Conservation (phyloP, 2,113 vertebrate species). For the Pelusios castaneus region DNA sequence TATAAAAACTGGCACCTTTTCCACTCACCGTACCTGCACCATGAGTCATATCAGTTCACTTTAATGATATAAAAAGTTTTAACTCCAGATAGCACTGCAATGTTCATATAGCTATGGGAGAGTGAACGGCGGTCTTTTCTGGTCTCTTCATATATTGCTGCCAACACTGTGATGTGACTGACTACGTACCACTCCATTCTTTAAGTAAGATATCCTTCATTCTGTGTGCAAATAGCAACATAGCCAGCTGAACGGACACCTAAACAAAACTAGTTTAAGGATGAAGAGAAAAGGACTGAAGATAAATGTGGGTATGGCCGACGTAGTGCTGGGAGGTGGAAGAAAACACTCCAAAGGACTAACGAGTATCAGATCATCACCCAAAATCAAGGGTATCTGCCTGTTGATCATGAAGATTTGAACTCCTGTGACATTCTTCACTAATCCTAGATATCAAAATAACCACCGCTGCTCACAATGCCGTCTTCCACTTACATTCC, state of each 20-base stretch:
- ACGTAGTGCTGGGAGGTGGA: neutral
- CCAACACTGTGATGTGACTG: neutral
- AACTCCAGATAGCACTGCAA: neutral
- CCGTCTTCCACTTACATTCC: neutral
- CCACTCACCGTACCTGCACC: neutral
- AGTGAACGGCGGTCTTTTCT: neutral
- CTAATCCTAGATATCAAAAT: neutral
- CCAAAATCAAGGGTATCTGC: neutral
- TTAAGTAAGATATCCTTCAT: fast-evolving
- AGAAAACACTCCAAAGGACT: neutral
- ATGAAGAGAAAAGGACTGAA: neutral
- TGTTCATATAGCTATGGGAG: neutral
- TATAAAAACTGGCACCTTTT: conserved; percentile 16
- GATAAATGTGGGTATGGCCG: neutral
- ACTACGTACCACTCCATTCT: neutral
- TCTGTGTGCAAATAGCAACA: neutral
- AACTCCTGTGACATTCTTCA: neutral
- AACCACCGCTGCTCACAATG: neutral
- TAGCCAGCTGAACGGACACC: neutral
- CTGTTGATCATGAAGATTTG: neutral
- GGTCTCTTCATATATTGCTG: neutral
- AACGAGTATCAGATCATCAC: neutral
- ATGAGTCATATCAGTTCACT: neutral
- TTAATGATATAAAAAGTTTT: neutral
- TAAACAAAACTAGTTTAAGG: neutral